Conservation (phyloP, 2,797 vertebrate species). For the Dermochelys coriacea region DNA sequence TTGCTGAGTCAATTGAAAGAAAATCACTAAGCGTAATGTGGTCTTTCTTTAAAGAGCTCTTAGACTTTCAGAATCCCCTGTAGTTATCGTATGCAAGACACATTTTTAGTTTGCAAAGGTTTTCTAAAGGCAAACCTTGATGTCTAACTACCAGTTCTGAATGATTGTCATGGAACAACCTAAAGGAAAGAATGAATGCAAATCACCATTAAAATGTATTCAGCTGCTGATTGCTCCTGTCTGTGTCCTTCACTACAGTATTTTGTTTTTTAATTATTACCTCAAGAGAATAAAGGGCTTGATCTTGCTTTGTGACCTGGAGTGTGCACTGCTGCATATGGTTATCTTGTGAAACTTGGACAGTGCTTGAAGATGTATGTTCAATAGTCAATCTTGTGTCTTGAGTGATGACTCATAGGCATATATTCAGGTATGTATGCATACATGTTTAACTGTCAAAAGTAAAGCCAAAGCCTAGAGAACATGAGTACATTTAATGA, state of each 20-base stretch:
- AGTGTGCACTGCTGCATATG: not conserved
- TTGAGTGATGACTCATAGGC: not conserved
- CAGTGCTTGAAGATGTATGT: not conserved
- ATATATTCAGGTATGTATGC: not conserved
- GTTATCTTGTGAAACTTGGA: not conserved
- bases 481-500: not conserved
- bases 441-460: not conserved
- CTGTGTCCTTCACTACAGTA: not conserved
- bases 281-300: not conserved
- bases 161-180: not conserved
- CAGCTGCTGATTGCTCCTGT: not conserved
- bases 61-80: not conserved
- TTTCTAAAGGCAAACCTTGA: not conserved
- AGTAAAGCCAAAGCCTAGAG: not conserved
- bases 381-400: not conserved
- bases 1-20: not conserved
- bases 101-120: not conserved
- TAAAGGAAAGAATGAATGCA: not conserved
- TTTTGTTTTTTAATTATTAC: not conserved
- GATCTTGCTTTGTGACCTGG: not conserved
- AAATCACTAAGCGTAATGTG: not conserved
- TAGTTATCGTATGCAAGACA: not conserved
- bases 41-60: not conserved
- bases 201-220: not conserved
- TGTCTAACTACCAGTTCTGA: not conserved